Conservation (phyloP, 2,797 vertebrate species). For the Xiphorhynchus erythropygius region DNA sequence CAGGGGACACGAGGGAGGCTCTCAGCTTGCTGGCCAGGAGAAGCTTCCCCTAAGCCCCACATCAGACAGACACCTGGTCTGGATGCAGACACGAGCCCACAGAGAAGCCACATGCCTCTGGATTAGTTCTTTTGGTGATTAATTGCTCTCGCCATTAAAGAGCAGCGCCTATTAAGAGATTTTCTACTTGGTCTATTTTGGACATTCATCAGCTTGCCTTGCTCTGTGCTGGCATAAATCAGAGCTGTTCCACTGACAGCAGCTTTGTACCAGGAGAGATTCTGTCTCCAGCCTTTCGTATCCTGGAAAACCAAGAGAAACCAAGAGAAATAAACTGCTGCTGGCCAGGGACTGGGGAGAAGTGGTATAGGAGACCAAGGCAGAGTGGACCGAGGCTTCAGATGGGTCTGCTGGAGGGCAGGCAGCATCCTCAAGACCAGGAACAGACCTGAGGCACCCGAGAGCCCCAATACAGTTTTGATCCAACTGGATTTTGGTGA, state of each 20-base stretch:
- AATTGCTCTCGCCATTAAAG: not conserved
- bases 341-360: not conserved
- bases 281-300: not conserved
- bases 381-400: not conserved
- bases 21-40: not conserved
- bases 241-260: conserved; percentile 4
- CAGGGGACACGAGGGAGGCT: fast-evolving
- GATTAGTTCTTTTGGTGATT: not conserved
- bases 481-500: not conserved
- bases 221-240: conserved; percentile 10
- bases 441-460: not conserved
- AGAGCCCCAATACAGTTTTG: not conserved
- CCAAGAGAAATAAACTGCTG: not conserved
- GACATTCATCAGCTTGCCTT: not conserved
- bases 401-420: not conserved
- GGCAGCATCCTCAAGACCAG: not conserved
- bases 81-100: not conserved
- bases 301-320: not conserved
- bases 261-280: conserved; percentile 5
- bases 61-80: not conserved
- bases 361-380: not conserved
- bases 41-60: not conserved
- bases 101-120: fast-evolving
- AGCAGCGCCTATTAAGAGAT: not conserved
- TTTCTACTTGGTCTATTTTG: conserved; percentile 29